These are phyloP conservation scores for Dunckerocampus dactyliophorus DNA, from an alignment of 2,113 vertebrate species.

Conservation along the genomic window DNA sequence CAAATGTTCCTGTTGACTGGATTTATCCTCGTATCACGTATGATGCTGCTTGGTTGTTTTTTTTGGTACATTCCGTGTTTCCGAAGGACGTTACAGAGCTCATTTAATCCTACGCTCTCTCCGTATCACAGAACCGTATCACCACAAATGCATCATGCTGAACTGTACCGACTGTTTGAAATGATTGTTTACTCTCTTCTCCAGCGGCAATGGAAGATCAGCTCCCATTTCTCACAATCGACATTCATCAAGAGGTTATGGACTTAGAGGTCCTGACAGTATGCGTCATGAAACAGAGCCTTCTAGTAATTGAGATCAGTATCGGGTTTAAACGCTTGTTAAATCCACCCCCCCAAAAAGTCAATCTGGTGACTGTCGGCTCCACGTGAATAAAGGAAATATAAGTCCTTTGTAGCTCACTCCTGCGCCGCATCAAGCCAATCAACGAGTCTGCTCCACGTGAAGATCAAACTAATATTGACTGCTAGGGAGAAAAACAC, in stretches of 20 bases:
- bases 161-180: slow-evolving; percentile 1
- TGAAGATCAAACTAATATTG: slow-evolving; percentile 69
- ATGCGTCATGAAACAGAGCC: slow-evolving; percentile 55
- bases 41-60: too few species aligned
- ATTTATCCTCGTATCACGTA: too few species aligned
- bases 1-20: too few species aligned
- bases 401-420: slow-evolving; percentile 62
- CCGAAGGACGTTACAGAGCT: too few species aligned
- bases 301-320: slow-evolving; percentile 53
- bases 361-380: slow-evolving; percentile 49
- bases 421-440: slow-evolving; percentile 63
- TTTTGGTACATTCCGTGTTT: too few species aligned
- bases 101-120: too few species aligned
- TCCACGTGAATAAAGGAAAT: slow-evolving; percentile 36
- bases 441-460: slow-evolving; percentile 59
- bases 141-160: slow-evolving; percentile 69
- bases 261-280: slow-evolving; percentile 58
- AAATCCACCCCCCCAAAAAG: slow-evolving; percentile 56
- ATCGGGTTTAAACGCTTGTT: slow-evolving; percentile 64
- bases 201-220: slow-evolving; percentile 59
- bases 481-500: slow-evolving; percentile 49
- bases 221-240: slow-evolving; percentile 69
- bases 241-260: slow-evolving; percentile 72
- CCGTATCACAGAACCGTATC: slow-evolving; percentile 55
- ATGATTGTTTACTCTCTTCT: slow-evolving; percentile 67